phyloP scores from a whole-genome alignment of 2,888 invertebrate genomes.

The Euspilapteryx auroguttella region DNA sequence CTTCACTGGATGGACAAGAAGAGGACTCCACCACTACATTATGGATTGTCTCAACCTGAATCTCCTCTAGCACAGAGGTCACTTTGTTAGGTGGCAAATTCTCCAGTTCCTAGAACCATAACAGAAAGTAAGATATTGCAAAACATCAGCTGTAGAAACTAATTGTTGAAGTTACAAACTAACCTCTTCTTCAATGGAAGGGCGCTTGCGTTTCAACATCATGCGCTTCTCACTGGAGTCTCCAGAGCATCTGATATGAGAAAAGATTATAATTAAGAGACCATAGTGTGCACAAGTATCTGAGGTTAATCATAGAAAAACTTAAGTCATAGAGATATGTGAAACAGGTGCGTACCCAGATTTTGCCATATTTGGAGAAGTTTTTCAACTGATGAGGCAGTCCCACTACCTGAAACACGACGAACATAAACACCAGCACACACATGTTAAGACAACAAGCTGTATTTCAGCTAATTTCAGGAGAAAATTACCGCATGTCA shows the following conservation, averaged over 20 bases:
- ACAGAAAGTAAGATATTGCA: too few relatives aligned
- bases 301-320: too few relatives aligned
- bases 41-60: slow-evolving; percentile 28
- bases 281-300: too few relatives aligned
- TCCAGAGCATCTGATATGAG: too few relatives aligned
- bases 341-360: slow-evolving; percentile 53
- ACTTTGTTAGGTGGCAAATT: slow-evolving; percentile 47
- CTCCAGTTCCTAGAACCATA: slow-evolving; percentile 39
- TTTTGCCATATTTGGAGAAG: slow-evolving; percentile 39
- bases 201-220: slow-evolving; percentile 45
- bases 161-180: too few relatives aligned
- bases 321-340: too few relatives aligned
- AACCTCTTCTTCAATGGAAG: slow-evolving; percentile 50
- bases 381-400: slow-evolving; percentile 21
- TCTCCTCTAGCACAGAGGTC: slow-evolving; percentile 20
- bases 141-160: too few relatives aligned
- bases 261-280: too few relatives aligned
- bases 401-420: slow-evolving; percentile 29
- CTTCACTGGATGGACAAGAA: slow-evolving; percentile 45
- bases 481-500: slow-evolving; percentile 55
- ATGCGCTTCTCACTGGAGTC: slow-evolving; percentile 34
- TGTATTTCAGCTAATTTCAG: slow-evolving; percentile 12
- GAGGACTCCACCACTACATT: slow-evolving; percentile 48
- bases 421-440: slow-evolving; percentile 14
- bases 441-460: slow-evolving; percentile 12